These are phyloP conservation scores for Moxostoma hubbsi DNA, from an alignment of 2,797 vertebrate species.

Conservation along the genomic window DNA sequence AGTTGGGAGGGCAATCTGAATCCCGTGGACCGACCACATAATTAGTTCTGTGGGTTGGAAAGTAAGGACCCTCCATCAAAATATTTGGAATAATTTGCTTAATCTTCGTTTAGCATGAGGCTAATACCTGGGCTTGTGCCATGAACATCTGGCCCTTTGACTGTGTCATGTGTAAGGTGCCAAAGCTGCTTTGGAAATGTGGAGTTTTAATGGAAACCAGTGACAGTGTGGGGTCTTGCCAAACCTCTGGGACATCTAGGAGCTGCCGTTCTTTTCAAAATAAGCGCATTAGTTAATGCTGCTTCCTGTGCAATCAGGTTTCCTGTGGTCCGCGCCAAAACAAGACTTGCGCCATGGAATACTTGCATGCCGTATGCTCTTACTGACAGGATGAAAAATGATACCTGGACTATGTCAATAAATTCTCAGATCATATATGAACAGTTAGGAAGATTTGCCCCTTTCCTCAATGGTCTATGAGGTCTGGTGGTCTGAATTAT, in stretches of 20 bases:
- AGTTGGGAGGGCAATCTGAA: conserved; percentile 10
- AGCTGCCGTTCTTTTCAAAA: conserved; percentile 63
- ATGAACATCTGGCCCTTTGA: conserved; percentile 55
- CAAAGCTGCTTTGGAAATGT: conserved; percentile 50
- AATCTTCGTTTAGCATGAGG: conserved; percentile 40
- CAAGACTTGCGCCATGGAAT: conserved; percentile 58
- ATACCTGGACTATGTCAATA: conserved; percentile 70
- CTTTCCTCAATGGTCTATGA: conserved; percentile 36
- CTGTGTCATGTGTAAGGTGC: conserved; percentile 51
- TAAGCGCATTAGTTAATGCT: conserved; percentile 66
- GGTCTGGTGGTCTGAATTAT: not conserved
- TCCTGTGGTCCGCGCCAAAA: conserved; percentile 56
- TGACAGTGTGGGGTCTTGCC: conserved; percentile 62
- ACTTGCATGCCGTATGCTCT: conserved; percentile 59
- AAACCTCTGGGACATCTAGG: conserved; percentile 59
- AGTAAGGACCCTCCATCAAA: conserved; percentile 48
- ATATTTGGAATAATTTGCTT: conserved; percentile 58
- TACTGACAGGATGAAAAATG: conserved; percentile 69
- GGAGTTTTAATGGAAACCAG: conserved; percentile 68
- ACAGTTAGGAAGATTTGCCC: conserved; percentile 43
- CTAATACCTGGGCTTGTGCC: conserved; percentile 49
- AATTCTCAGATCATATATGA: conserved; percentile 63
- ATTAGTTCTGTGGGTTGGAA: conserved; percentile 51
- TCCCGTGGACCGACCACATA: conserved; percentile 48
- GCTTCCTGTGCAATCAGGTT: conserved; percentile 67